Evolutionary conservation across 1,140 invertebrate species (phyloP).

Genomic region (Triops longicaudatus): DNA sequence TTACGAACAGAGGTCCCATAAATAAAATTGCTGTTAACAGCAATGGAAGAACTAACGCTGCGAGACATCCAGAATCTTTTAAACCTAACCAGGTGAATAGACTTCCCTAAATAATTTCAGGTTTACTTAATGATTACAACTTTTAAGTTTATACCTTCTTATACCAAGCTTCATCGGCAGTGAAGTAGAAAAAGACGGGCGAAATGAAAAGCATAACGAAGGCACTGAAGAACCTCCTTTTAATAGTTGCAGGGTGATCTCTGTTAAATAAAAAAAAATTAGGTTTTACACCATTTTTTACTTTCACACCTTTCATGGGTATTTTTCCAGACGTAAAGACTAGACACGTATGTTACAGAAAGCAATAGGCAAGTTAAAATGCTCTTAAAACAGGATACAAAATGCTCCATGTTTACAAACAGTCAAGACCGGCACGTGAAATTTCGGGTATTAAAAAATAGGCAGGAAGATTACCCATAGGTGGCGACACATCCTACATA

Average conservation of each 20-base stretch:
- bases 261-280: slow-evolving; percentile 47
- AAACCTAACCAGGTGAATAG: slow-evolving; percentile 68
- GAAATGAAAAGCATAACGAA: slow-evolving; percentile 68
- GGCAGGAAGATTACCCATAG: background rate
- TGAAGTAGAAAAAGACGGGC: slow-evolving; percentile 59
- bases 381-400: slow-evolving; percentile 32
- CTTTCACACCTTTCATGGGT: slow-evolving; percentile 39
- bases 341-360: slow-evolving; percentile 65
- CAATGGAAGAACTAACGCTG: slow-evolving; percentile 64
- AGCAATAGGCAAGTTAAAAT: slow-evolving; percentile 54
- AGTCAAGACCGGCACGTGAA: background rate
- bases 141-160: slow-evolving; percentile 17
- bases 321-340: slow-evolving; percentile 72
- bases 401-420: slow-evolving; percentile 6
- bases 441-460: background rate
- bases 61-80: slow-evolving; percentile 58
- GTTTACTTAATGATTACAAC: slow-evolving; percentile 20
- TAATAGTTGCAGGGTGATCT: slow-evolving; percentile 80
- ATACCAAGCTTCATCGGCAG: slow-evolving; percentile 30
- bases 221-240: slow-evolving; percentile 76
- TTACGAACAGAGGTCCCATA: slow-evolving; percentile 67
- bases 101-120: slow-evolving; percentile 42
- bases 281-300: background rate
- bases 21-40: slow-evolving; percentile 74
- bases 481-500: background rate